Conservation (phyloP, 2,888 invertebrate genomes). For the Herminia tarsipennalis region DNA sequence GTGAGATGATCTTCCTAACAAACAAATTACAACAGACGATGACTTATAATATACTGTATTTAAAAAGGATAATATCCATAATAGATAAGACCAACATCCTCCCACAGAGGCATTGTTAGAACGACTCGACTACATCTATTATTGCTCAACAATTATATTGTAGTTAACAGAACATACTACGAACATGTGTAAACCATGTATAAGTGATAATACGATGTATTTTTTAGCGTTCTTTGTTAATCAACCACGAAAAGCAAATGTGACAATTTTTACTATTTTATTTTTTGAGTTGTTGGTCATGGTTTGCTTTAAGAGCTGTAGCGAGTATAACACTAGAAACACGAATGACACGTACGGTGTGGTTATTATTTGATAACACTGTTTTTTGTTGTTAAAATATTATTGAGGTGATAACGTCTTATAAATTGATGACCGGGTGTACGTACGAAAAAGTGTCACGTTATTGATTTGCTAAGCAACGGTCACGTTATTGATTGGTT, state of each 20-base stretch:
- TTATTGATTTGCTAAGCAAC: too few relatives aligned
- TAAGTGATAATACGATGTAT: slow-evolving; percentile 48
- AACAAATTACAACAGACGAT: not conserved
- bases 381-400: too few relatives aligned
- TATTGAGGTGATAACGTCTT: too few relatives aligned
- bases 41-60: not conserved
- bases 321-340: slow-evolving; percentile 24
- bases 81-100: slow-evolving; percentile 35
- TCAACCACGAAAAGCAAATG: slow-evolving; percentile 61
- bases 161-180: slow-evolving; percentile 39
- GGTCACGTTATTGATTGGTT: too few relatives aligned
- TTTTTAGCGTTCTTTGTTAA: slow-evolving; percentile 63
- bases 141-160: slow-evolving; percentile 49
- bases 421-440: too few relatives aligned
- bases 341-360: too few relatives aligned
- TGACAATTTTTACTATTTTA: slow-evolving; percentile 52
- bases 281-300: slow-evolving; percentile 12
- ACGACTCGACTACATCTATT: slow-evolving; percentile 39
- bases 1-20: too few relatives aligned
- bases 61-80: slow-evolving; percentile 16
- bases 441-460: too few relatives aligned
- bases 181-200: slow-evolving; percentile 20
- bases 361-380: too few relatives aligned
- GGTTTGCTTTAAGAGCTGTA: slow-evolving; percentile 24
- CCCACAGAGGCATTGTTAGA: slow-evolving; percentile 20